Evolutionary conservation across 2,888 invertebrate genomes (phyloP).

Genomic region (Oscheius sp.): DNA sequence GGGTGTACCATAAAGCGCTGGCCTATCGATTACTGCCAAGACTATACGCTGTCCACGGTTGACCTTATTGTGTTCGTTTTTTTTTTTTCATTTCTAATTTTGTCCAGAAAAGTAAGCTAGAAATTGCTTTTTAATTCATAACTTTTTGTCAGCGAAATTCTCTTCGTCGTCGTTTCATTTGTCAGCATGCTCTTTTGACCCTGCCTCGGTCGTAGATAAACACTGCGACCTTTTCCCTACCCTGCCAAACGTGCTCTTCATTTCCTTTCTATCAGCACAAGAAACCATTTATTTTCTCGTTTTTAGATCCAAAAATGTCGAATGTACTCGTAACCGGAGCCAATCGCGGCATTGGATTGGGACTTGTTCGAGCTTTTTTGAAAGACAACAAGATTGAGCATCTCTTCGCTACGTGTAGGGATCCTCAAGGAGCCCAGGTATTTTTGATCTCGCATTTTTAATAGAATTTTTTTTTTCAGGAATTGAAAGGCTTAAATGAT

Average conservation of each 20-base stretch:
- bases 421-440: constrained; percentile 23
- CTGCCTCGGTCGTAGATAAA: too few relatives aligned
- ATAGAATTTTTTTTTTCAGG: constrained; percentile 27
- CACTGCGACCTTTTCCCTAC: too few relatives aligned
- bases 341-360: constrained; percentile 38
- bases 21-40: too few relatives aligned
- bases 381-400: constrained; percentile 29
- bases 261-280: neutral
- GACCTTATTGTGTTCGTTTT: too few relatives aligned
- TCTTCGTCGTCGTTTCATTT: too few relatives aligned
- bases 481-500: constrained; percentile 22
- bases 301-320: neutral
- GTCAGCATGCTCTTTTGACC: too few relatives aligned
- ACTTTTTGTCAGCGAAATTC: too few relatives aligned
- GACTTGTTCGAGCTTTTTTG: constrained; percentile 26
- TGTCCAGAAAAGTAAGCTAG: too few relatives aligned
- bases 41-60: too few relatives aligned
- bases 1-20: too few relatives aligned
- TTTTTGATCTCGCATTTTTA: neutral
- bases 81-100: too few relatives aligned
- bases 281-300: neutral
- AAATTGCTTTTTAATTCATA: too few relatives aligned
- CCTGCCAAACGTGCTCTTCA: neutral
- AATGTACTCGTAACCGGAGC: constrained; percentile 34
- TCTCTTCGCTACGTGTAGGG: constrained; percentile 31